Evolutionary conservation across 2,888 invertebrate species (phyloP).

Genomic region (Chrysomela aeneicollis): DNA sequence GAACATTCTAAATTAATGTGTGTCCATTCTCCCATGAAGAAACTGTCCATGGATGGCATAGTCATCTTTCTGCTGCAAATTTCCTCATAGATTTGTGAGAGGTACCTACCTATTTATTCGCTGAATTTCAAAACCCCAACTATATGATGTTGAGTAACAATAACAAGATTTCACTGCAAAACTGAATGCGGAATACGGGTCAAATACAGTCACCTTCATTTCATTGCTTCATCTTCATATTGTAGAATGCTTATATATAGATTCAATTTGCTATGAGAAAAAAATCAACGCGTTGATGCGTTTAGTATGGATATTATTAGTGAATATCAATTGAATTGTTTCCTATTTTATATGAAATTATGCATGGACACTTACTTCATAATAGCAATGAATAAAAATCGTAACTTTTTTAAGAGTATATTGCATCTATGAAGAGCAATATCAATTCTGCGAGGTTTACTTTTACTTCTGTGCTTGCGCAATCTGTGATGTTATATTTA

Average conservation of each 20-base stretch:
- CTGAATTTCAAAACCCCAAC: constrained; percentile 10
- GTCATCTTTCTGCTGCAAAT: constrained; percentile 12
- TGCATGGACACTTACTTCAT: too few species aligned
- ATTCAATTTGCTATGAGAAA: too few species aligned
- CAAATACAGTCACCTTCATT: not conserved
- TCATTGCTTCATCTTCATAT: not conserved
- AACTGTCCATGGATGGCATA: not conserved
- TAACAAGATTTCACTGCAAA: constrained; percentile 9
- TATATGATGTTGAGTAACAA: constrained; percentile 14
- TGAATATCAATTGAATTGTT: too few species aligned
- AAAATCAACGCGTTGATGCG: too few species aligned
- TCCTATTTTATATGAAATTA: too few species aligned
- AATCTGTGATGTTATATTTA: constrained; percentile 5
- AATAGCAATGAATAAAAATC: too few species aligned
- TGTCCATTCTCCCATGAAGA: constrained; percentile 14
- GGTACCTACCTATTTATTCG: not conserved
- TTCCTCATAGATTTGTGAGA: constrained; percentile 18
- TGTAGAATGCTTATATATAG: not conserved
- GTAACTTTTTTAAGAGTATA: too few species aligned
- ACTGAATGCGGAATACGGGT: constrained; percentile 3
- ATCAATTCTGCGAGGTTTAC: not conserved
- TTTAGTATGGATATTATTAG: too few species aligned
- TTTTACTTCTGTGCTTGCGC: constrained; percentile 4
- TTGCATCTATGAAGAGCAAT: not conserved
- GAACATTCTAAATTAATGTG: constrained; percentile 9